Conservation (phyloP, 2,888 invertebrate species). For the Caenorhabditis wallacei region DNA sequence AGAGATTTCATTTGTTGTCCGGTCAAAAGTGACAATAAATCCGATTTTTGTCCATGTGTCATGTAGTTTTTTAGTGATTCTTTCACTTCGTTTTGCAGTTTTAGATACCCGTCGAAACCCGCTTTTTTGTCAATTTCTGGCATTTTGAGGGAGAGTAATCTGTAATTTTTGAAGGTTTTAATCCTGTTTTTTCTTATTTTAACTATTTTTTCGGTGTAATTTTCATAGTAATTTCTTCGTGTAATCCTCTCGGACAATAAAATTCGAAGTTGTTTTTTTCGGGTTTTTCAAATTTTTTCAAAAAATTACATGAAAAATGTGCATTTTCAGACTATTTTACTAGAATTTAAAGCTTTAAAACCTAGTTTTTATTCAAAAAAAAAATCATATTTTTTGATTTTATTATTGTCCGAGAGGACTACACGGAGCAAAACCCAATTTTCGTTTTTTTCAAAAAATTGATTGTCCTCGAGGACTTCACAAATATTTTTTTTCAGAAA, state of each 20-base stretch:
- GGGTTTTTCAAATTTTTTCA: not conserved
- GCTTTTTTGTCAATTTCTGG: constrained; percentile 30
- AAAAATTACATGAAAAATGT: too few relatives aligned
- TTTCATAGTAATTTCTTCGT: not conserved
- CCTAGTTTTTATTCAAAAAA: too few relatives aligned
- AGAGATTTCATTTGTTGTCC: constrained; percentile 37
- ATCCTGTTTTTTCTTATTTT: not conserved
- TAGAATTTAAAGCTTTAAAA: too few relatives aligned
- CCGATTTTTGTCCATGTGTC: constrained; percentile 19
- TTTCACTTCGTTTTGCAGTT: constrained; percentile 38
- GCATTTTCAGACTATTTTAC: too few relatives aligned
- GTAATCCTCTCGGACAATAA: not conserved
- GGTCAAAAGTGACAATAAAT: constrained; percentile 11
- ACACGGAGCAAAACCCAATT: too few relatives aligned
- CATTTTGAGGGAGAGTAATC: constrained; percentile 22
- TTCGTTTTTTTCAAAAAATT: too few relatives aligned
- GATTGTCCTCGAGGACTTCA: too few relatives aligned
- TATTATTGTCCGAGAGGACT: too few relatives aligned
- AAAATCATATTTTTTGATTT: too few relatives aligned
- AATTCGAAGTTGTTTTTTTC: not conserved
- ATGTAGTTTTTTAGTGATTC: constrained; percentile 37
- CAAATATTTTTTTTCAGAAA: too few relatives aligned
- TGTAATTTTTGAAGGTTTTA: constrained; percentile 8
- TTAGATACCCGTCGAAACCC: constrained; percentile 33
- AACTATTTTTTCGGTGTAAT: not conserved